Base-by-base conservation (phyloP, 1,140 invertebrate species). In the Caerostris extrusa region DNA sequence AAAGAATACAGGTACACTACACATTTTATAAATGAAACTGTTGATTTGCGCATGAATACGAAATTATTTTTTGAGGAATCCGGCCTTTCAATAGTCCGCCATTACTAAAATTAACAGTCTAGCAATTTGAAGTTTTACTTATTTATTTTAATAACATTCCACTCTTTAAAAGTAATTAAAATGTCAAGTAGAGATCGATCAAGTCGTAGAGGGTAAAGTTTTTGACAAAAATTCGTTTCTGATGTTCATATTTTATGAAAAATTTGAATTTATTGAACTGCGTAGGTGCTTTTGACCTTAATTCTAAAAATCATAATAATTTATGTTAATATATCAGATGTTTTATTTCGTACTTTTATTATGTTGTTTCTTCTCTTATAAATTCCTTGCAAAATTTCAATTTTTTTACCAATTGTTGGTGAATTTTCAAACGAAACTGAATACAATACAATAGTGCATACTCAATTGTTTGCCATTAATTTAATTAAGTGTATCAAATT, bases 161-260 rank as follows among this genome's bases (percentile, higher is more conserved):
- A 10, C 5, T 82, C 77, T 34, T 71, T n/a, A 19, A 60, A 90
- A 90, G 19, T 4, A 7, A 61, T 60, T 8, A 61, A 64, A 69
- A 93, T 93, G 91, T 87, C 91, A 8, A 60, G 77, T 14, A 69
- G 91, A 81, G 91, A 93, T 77, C 58, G 91, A 88, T 85, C 85
- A 81, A 64, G 85, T 12, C 91, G 91, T 5, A 93, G 91, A 93
- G 91, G 91, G 91, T 93, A 60, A n/a, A 93, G 85, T 85, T 64
- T 91, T 83, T 85, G 57, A 50, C 19, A 50, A 17, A 91, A 10
- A n/a, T 55, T 19, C 7, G n/a, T 71, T 5, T 10, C 3, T 3
- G 6, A 64, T 56, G 7, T 64, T 60, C 6, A 8, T 64, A 8
- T 88, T 34, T 61, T 67, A 57, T 14, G 4, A 34, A 55, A 19